Conservation (phyloP, 2,113 vertebrate species). For the Sebastes schlegelii region DNA sequence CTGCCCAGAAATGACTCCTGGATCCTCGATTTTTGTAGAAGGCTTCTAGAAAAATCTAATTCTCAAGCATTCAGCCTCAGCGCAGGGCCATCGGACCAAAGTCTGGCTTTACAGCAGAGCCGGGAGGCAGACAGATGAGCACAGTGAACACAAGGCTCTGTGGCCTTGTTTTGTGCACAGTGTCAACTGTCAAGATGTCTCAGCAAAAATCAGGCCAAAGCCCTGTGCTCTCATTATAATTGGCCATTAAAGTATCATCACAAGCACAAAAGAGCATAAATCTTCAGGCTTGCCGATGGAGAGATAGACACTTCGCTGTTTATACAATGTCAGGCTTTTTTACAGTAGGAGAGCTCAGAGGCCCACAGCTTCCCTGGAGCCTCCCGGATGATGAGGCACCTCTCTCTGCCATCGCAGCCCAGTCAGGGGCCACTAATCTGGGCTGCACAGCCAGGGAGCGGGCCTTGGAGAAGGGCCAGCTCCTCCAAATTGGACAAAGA, state of each 20-base stretch:
- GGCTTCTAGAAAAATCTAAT: too few species aligned
- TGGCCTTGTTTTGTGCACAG: conserved; percentile 18
- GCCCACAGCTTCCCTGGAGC: conserved; percentile 43
- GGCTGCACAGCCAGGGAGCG: conserved; percentile 21
- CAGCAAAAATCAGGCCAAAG: conserved; percentile 27
- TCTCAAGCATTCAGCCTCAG: too few species aligned
- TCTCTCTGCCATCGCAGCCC: conserved; percentile 35
- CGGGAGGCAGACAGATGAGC: not conserved
- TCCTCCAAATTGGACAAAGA: conserved; percentile 45
- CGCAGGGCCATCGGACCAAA: not conserved
- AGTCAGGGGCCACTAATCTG: conserved; percentile 66
- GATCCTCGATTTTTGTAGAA: too few species aligned
- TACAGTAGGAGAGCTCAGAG: not conserved
- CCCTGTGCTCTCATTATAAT: conserved; percentile 46
- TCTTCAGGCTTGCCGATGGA: conserved; percentile 25
- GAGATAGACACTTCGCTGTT: conserved; percentile 16
- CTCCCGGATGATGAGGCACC: conserved; percentile 49
- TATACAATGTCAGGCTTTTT: too few species aligned
- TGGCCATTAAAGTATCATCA: conserved; percentile 64
- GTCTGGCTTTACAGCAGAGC: not conserved
- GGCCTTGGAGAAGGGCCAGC: conserved; percentile 41
- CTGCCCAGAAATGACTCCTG: too few species aligned
- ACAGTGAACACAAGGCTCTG: not conserved
- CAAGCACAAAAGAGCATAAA: not conserved
- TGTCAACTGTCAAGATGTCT: conserved; percentile 43